phyloP scores from a whole-genome alignment of 2,888 invertebrate species.

The Hecatera dysodea region DNA sequence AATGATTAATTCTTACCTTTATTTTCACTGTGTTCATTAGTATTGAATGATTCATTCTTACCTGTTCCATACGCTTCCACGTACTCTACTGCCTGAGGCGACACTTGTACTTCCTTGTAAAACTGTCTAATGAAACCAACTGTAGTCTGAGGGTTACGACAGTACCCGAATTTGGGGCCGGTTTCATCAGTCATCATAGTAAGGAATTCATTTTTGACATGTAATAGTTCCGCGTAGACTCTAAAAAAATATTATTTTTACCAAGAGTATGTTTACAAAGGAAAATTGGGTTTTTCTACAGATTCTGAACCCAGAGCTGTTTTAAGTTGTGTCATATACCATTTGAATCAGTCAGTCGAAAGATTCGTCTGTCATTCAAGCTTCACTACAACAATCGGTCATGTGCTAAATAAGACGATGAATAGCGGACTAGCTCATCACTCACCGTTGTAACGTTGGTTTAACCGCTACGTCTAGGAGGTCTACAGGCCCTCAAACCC shows the following conservation, averaged over 20 bases:
- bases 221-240: constrained; percentile 92
- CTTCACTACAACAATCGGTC: no score
- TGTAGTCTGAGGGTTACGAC: constrained; percentile 88
- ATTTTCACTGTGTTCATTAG: no score
- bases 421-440: no score
- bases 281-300: no score
- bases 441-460: no score
- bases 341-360: no score
- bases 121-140: constrained; percentile 89
- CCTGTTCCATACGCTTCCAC: constrained; percentile 96
- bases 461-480: no score
- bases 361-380: no score
- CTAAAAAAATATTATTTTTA: constrained; percentile 70
- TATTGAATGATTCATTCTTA: constrained; percentile 50
- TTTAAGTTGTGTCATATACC: no score
- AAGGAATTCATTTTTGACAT: constrained; percentile 90
- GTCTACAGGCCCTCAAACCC: no score
- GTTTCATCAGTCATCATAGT: constrained; percentile 87
- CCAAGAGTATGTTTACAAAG: background rate
- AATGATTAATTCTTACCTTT: constrained; percentile 80
- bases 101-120: constrained; percentile 92
- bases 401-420: no score
- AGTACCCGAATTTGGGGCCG: constrained; percentile 84
- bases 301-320: no score
- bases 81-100: constrained; percentile 93